phyloP scores from a whole-genome alignment of 2,888 invertebrate species.

The Phaonia tiefii region DNA sequence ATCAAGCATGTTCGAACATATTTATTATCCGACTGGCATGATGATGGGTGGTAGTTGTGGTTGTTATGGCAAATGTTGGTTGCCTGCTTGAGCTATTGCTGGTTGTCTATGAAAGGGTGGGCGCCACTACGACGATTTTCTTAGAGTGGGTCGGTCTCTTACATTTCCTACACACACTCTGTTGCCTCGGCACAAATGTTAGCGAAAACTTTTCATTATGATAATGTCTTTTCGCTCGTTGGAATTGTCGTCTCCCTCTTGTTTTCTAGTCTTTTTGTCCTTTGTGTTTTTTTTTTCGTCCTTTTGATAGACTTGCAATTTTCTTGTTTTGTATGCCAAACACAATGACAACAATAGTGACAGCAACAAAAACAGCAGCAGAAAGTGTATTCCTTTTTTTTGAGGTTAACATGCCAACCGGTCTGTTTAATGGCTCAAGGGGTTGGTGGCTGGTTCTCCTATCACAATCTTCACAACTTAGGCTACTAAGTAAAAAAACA shows the following conservation, averaged over 20 bases:
- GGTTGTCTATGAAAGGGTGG: not conserved
- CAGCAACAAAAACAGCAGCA: conserved; percentile 13
- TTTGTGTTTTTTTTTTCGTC: not conserved
- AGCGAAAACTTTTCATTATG: conserved; percentile 36
- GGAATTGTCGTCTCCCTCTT: not conserved
- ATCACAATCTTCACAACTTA: conserved; percentile 13
- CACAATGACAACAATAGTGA: conserved; percentile 33
- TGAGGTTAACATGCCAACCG: conserved; percentile 70
- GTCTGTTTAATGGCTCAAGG: conserved; percentile 39
- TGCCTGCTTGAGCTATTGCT: not conserved
- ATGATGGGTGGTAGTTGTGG: not conserved
- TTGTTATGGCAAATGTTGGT: conserved; percentile 8
- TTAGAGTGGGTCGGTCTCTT: not conserved
- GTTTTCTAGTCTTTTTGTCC: conserved; percentile 4
- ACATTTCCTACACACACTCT: not conserved
- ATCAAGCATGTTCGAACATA: conserved; percentile 58
- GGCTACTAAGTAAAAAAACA: not conserved
- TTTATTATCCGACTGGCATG: not conserved
- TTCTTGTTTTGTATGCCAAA: conserved; percentile 45
- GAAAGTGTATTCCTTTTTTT: conserved; percentile 50
- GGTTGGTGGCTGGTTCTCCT: not conserved
- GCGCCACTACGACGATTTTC: too few relatives aligned
- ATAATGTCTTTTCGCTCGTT: conserved; percentile 42
- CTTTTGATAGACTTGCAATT: conserved; percentile 44
- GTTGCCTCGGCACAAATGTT: not conserved